Evolutionary conservation across 2,888 invertebrate species (phyloP).

Genomic region (Zelleria hepariella): DNA sequence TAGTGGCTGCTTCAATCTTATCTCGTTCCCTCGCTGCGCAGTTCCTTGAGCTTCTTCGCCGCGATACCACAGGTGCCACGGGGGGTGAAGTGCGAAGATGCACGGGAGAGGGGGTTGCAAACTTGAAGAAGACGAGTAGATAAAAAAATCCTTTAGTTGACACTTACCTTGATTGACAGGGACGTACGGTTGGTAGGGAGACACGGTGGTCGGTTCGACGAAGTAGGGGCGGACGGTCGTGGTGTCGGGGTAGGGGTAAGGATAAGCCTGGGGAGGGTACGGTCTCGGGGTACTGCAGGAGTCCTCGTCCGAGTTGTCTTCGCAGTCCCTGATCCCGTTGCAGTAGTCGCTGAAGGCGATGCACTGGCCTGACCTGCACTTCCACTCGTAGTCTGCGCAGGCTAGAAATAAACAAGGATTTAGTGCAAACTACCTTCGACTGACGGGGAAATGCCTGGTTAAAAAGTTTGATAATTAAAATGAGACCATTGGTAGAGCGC

Average conservation of each 20-base stretch:
- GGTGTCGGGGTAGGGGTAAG: constrained; percentile 6
- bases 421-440: no score
- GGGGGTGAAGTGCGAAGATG: no score
- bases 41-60: no score
- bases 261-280: background rate
- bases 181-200: background rate
- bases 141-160: no score
- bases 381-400: constrained; percentile 76
- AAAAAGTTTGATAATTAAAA: no score
- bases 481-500: no score
- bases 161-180: background rate
- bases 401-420: constrained; percentile 43
- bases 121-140: no score
- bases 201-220: background rate
- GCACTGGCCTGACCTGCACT: constrained; percentile 78
- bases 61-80: no score
- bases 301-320: constrained; percentile 77
- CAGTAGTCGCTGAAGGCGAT: constrained; percentile 73
- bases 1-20: no score
- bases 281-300: constrained; percentile 48
- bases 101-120: no score
- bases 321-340: constrained; percentile 75
- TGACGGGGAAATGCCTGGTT: no score
- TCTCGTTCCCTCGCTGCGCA: no score
- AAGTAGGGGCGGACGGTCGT: constrained; percentile 3